phyloP scores from a whole-genome alignment of 2,113 vertebrate genomes.

The human (Homo sapiens) region GRCh38 chr12:56887501-56888000 shows the following conservation, averaged over 20 bases:
- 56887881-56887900: neutral
- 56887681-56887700: neutral
- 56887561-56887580: neutral
- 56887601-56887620: neutral
- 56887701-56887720: neutral
- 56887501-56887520: too few species aligned
- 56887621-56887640: neutral
- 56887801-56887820: neutral
- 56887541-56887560: too few species aligned
- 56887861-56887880: neutral
- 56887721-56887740: neutral
- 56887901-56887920: neutral
- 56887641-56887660: neutral
- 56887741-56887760: neutral
- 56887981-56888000: neutral
- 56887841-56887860: neutral
- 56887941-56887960: neutral
- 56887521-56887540: too few species aligned
- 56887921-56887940: neutral
- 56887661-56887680: neutral
- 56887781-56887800: conserved; percentile 1
- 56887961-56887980: neutral
- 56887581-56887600: neutral
- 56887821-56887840: neutral
- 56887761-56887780: neutral